Evolutionary conservation across 2,888 invertebrate species (phyloP), one percentile per base, ranked within the genome.

Genomic region (Orthonevra nobilis): DNA sequence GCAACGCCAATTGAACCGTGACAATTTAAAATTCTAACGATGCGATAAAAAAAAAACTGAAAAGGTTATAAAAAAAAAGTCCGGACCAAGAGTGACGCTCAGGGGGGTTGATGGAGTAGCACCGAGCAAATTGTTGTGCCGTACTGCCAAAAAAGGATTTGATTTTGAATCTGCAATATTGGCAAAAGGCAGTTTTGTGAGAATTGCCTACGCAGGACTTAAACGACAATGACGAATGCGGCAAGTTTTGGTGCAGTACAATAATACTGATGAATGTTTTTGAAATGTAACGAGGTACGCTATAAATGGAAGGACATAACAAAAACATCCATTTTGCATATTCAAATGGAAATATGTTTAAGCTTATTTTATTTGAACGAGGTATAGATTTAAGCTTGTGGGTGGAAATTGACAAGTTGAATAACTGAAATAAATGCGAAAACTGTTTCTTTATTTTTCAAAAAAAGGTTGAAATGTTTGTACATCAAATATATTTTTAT

Each of bases 21-120:
- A 83, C 82, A 81, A 81, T 81, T 82, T 82, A 81, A 83, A 83
- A 81, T 81, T 81, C 81, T 83, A 82, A 81, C 66, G 50, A 28
- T 10, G 20, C 74, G 77, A 77, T 81, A 82, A 83, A 82, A 83
- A n/a, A n/a, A n/a, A n/a, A n/a, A n/a, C n/a, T n/a, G n/a, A n/a
- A n/a, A n/a, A n/a, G 81, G 81, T 69, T 54, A 72, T 58, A 60
- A 81, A 66, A 48, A 52, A 15, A 56, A 50, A 40, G 34, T 12
- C 60, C 9, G 28, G 10, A 68, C 17, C 48, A 15, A 34, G 30
- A 61, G 26, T 54, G 42, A 40, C 12, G 23, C 3, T 2, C 7
- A 19, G 19, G n/a, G 23, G 28, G 48, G 50, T 56, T 46, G 38
- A 52, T 56, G 44, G 50, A n/a, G n/a, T n/a, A n/a, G n/a, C n/a